Conservation (phyloP, 2,113 vertebrate species). For the Gadus macrocephalus region DNA sequence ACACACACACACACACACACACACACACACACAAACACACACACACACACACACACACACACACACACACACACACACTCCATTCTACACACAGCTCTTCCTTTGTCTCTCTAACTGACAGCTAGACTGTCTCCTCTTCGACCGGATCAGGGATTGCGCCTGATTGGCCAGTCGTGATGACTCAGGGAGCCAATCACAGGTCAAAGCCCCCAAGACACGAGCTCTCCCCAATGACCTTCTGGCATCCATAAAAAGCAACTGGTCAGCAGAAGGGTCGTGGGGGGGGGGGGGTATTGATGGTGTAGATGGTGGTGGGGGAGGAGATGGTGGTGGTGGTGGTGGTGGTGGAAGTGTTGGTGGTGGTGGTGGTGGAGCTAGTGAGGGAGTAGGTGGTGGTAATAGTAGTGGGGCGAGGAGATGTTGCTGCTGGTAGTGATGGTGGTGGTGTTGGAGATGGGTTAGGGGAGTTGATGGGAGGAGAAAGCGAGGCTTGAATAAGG, state of each 20-base stretch:
- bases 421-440: slow-evolving; percentile 12
- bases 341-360: not conserved
- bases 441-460: slow-evolving; percentile 5
- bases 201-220: slow-evolving; percentile 46
- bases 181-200: slow-evolving; percentile 62
- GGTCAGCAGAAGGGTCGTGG: slow-evolving; percentile 62
- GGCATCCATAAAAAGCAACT: slow-evolving; percentile 45
- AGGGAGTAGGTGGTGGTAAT: slow-evolving; percentile 8
- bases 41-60: no score
- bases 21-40: no score
- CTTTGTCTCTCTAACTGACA: slow-evolving; percentile 44
- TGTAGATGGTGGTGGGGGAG: slow-evolving; percentile 29
- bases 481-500: slow-evolving; percentile 24
- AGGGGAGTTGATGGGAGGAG: not conserved
- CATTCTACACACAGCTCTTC: slow-evolving; percentile 45
- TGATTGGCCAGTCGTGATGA: slow-evolving; percentile 49
- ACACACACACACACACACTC: no score
- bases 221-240: slow-evolving; percentile 52
- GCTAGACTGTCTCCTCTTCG: slow-evolving; percentile 33
- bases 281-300: not conserved
- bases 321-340: not conserved
- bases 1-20: slow-evolving; percentile 30
- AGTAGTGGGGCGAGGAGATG: slow-evolving; percentile 35
- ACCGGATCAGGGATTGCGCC: slow-evolving; percentile 26
- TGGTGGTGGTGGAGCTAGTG: slow-evolving; percentile 26